A percentile compares a stretch with the other conserved stretches of the same genome.
Evolutionary conservation across 2,888 invertebrate genomes (phyloP).

Genomic region (Drosophila mettleri): DNA sequence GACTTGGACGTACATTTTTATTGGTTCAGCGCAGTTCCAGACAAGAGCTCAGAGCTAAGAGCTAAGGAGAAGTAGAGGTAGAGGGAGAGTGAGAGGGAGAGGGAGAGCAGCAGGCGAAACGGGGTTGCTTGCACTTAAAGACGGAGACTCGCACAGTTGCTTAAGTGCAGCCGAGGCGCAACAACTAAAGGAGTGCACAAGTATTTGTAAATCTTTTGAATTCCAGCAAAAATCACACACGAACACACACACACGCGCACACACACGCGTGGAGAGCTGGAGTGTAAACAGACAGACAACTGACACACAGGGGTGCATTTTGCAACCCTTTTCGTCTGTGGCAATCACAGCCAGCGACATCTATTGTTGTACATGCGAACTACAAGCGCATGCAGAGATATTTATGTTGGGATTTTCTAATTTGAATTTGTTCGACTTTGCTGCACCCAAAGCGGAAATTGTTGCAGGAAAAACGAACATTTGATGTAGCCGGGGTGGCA

Average conservation of each 20-base stretch:
- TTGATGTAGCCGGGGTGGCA: constrained; percentile 50
- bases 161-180: constrained; percentile 69
- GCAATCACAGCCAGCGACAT: constrained; percentile 77
- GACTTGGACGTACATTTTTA: constrained; percentile 78
- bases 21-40: constrained; percentile 71
- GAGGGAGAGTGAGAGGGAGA: not conserved
- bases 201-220: constrained; percentile 80
- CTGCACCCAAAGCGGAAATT: constrained; percentile 74
- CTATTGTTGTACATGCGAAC: constrained; percentile 72
- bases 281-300: constrained; percentile 23
- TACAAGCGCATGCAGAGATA: constrained; percentile 70
- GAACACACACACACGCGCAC: constrained; percentile 60
- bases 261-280: constrained; percentile 21
- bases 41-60: constrained; percentile 27
- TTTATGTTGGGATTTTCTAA: constrained; percentile 76
- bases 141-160: constrained; percentile 53
- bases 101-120: constrained; percentile 3
- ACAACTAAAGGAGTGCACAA: constrained; percentile 68
- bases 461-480: constrained; percentile 70
- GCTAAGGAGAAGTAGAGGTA: not conserved
- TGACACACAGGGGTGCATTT: constrained; percentile 68
- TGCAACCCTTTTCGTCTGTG: constrained; percentile 67
- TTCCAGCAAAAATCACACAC: constrained; percentile 73
- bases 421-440: constrained; percentile 74
- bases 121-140: constrained; percentile 71